These are phyloP conservation scores for Schizothorax lantsangensis DNA, from an alignment of 2,797 vertebrate species.

Conservation along the genomic window DNA sequence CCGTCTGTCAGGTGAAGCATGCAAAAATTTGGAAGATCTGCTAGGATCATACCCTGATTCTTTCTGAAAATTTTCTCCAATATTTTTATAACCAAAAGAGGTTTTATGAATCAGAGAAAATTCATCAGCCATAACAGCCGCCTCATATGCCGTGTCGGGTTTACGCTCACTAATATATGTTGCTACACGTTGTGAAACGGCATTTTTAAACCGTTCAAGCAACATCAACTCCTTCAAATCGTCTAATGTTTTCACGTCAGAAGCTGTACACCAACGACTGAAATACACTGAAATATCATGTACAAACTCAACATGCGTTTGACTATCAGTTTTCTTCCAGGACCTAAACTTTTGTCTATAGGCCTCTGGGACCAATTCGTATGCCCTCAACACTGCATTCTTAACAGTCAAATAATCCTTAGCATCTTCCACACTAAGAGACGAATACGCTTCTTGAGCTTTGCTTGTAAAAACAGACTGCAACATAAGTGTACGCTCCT, in stretches of 20 bases:
- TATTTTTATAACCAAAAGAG: neutral
- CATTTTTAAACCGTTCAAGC: neutral
- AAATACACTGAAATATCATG: neutral
- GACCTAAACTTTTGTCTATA: no score
- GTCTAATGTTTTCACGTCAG: neutral
- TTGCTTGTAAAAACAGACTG: no score
- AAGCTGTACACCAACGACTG: neutral
- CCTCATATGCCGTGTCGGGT: no score
- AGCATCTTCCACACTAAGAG: no score
- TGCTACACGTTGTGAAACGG: neutral
- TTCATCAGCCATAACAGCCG: neutral
- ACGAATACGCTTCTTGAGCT: no score
- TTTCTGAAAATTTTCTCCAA: neutral
- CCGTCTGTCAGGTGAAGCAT: neutral
- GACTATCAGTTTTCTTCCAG: no score
- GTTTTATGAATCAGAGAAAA: neutral
- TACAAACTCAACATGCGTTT: slow-evolving; percentile 43
- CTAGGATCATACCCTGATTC: neutral
- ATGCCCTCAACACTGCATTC: no score
- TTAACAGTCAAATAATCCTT: no score
- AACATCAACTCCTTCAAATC: neutral
- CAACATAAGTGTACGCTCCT: no score
- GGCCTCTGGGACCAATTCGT: no score
- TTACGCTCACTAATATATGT: neutral
- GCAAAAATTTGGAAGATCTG: neutral